A percentile compares a stretch with the other conserved stretches of the same genome.
Conservation (phyloP, 2,888 invertebrate species). For the Drosophila prostipennis region DNA sequence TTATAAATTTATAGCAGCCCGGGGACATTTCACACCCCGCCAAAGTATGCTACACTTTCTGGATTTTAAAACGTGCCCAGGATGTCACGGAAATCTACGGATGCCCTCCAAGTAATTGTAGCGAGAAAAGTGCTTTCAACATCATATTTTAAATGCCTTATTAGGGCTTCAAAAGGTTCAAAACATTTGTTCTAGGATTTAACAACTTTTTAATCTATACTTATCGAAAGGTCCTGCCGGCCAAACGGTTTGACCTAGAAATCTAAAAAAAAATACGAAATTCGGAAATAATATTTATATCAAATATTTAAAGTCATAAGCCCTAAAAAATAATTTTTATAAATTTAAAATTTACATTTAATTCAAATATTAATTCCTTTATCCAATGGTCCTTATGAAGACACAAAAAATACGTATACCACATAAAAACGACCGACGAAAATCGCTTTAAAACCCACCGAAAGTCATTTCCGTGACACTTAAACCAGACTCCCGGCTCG, state of each 20-base stretch:
- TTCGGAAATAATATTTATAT: too few species aligned
- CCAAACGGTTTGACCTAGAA: too few species aligned
- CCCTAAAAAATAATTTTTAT: too few species aligned
- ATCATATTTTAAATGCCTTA: background rate
- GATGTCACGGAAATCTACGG: slow-evolving; percentile 7
- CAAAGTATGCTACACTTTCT: slow-evolving; percentile 9
- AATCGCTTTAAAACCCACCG: background rate
- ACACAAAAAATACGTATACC: background rate
- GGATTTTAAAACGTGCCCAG: slow-evolving; percentile 2
- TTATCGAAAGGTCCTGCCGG: too few species aligned
- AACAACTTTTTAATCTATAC: too few species aligned
- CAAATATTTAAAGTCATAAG: too few species aligned
- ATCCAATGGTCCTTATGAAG: too few species aligned
- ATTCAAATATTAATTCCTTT: too few species aligned
- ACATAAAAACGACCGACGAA: background rate
- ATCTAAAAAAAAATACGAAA: too few species aligned
- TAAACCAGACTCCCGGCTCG: slow-evolving; percentile 13
- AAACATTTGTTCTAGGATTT: too few species aligned
- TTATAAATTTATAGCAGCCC: slow-evolving; percentile 28
- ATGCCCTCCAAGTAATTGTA: background rate
- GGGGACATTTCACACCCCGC: slow-evolving; percentile 22
- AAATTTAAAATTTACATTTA: too few species aligned
- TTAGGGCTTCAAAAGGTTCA: too few species aligned
- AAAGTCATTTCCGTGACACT: slow-evolving; percentile 6
- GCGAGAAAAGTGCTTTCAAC: background rate